These are phyloP conservation scores for Odontamblyopus lacepedii DNA, from an alignment of 2,797 vertebrate genomes.

Conservation along the genomic window DNA sequence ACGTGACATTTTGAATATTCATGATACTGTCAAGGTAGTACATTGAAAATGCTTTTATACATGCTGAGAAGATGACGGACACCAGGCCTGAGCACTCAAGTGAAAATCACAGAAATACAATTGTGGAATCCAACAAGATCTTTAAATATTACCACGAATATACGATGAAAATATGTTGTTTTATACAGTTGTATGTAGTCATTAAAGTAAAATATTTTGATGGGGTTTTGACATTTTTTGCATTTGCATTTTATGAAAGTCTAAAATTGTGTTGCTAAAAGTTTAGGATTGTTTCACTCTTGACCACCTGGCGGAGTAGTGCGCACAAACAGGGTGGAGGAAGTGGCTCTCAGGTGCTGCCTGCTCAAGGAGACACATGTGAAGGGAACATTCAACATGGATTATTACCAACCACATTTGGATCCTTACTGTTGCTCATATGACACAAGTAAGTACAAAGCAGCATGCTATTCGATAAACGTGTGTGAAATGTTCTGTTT, in stretches of 20 bases:
- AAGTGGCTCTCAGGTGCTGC: background rate
- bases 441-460: background rate
- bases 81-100: too few relatives aligned
- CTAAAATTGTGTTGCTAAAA: background rate
- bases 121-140: too few relatives aligned
- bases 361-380: background rate
- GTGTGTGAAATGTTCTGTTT: background rate
- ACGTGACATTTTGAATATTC: slow-evolving; percentile 48
- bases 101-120: too few relatives aligned
- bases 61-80: too few relatives aligned
- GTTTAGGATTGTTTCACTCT: background rate
- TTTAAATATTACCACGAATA: too few relatives aligned
- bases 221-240: background rate
- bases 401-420: background rate
- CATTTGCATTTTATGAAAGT: background rate
- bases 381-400: background rate
- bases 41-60: too few relatives aligned
- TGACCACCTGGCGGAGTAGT: slow-evolving; percentile 1
- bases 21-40: slow-evolving; percentile 18
- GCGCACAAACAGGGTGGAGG: background rate
- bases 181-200: too few relatives aligned
- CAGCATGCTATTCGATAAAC: background rate
- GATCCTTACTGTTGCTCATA: background rate
- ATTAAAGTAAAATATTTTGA: too few relatives aligned
- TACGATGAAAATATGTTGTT: too few relatives aligned